Evolutionary conservation across 2,797 vertebrate species (phyloP).

Genomic region (Myotis daubentonii): DNA sequence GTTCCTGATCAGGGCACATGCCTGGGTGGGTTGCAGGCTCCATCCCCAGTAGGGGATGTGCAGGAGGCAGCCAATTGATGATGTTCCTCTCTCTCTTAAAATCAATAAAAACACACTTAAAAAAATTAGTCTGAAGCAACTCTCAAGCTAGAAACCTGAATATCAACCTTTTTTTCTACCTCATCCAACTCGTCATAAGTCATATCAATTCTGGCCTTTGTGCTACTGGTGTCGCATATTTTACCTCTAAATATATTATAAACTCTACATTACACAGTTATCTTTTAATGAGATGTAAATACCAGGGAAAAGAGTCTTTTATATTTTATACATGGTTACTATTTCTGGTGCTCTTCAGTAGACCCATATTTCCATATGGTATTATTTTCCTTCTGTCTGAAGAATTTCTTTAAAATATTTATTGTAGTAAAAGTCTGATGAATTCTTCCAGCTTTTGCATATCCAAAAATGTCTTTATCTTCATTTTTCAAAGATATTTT

Average conservation of each 20-base stretch:
- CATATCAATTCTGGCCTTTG: background rate
- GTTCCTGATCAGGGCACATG: no score
- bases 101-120: no score
- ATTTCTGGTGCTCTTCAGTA: background rate
- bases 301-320: background rate
- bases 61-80: no score
- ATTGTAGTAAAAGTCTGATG: background rate
- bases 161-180: background rate
- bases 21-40: no score
- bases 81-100: no score
- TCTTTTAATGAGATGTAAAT: background rate
- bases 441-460: conserved; percentile 34
- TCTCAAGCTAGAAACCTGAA: background rate
- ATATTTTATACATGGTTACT: background rate
- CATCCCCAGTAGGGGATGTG: no score
- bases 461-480: background rate
- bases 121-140: background rate
- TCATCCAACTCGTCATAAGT: background rate
- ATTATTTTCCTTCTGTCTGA: conserved; percentile 42
- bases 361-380: background rate
- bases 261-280: background rate
- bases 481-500: conserved; percentile 45
- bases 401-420: conserved; percentile 33
- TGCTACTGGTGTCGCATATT: background rate
- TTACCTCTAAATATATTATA: conserved; percentile 27